Evolutionary conservation across 1,140 invertebrate species (phyloP).

Genomic region (Tetramorium alpestre): DNA sequence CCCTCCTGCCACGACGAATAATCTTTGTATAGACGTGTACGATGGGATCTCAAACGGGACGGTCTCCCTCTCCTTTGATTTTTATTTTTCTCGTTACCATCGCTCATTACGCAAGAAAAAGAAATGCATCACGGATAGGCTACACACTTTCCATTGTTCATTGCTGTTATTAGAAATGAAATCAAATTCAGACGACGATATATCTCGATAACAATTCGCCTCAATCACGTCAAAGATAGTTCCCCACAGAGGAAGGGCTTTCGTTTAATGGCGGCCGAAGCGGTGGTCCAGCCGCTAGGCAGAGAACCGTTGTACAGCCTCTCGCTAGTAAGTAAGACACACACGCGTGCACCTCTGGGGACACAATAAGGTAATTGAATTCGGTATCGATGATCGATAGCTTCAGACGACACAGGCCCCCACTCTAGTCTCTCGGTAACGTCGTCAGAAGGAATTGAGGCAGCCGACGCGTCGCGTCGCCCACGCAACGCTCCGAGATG

Average conservation of each 20-base stretch:
- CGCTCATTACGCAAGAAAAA: background rate
- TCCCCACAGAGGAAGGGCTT: background rate
- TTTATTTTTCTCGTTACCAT: background rate
- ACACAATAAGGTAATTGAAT: slow-evolving; percentile 75
- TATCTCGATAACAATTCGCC: background rate
- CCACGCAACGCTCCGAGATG: slow-evolving; percentile 51
- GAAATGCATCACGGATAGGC: too few species aligned
- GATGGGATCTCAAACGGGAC: slow-evolving; percentile 43
- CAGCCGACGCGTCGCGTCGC: slow-evolving; percentile 60
- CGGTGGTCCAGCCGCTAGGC: background rate
- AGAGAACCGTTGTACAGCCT: background rate
- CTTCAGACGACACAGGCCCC: slow-evolving; percentile 63
- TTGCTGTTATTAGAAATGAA: background rate
- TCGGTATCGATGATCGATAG: slow-evolving; percentile 74
- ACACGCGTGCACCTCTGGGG: slow-evolving; percentile 46
- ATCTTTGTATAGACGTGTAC: slow-evolving; percentile 46
- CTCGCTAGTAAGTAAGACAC: slow-evolving; percentile 58
- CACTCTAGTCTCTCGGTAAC: slow-evolving; percentile 29
- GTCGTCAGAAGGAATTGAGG: slow-evolving; percentile 64
- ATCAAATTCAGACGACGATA: background rate
- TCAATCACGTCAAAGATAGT: background rate
- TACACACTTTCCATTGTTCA: background rate
- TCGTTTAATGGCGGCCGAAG: slow-evolving; percentile 13
- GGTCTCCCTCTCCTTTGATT: background rate
- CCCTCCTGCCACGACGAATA: slow-evolving; percentile 60